Evolutionary conservation across 2,113 vertebrate species (phyloP).

Genomic region (Peucedramus taeniatus): DNA sequence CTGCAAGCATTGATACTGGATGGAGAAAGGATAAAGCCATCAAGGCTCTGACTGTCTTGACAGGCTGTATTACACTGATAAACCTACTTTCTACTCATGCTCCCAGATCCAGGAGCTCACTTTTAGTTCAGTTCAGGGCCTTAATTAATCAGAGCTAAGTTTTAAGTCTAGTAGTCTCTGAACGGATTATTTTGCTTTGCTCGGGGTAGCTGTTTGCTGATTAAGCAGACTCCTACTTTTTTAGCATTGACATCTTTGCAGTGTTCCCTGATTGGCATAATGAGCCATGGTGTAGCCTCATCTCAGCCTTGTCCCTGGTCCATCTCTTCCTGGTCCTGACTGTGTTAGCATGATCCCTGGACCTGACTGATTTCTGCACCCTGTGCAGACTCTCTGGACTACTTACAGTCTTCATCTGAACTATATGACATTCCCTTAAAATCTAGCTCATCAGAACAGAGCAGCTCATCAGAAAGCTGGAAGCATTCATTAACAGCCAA

Average conservation of each 20-base stretch:
- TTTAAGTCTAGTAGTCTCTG: background rate
- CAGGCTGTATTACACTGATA: background rate
- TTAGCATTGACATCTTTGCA: background rate
- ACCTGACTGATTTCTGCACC: background rate
- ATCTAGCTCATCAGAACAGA: conserved; percentile 13
- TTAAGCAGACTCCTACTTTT: background rate
- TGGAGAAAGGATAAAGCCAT: background rate
- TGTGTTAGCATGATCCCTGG: background rate
- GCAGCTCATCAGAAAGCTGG: conserved; percentile 47
- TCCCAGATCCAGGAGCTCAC: background rate
- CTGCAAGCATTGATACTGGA: background rate
- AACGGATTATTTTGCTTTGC: background rate
- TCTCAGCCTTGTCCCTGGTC: background rate
- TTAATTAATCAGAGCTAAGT: background rate
- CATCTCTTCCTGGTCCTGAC: background rate
- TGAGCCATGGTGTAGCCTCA: background rate
- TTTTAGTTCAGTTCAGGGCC: background rate
- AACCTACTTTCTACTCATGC: background rate
- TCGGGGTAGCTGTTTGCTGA: background rate
- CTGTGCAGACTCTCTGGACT: background rate
- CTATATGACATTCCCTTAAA: conserved; percentile 33
- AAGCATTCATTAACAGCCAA: conserved; percentile 34
- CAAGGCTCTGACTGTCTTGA: background rate
- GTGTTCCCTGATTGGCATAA: background rate
- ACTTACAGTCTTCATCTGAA: conserved; percentile 30